Conservation (phyloP, 2,888 invertebrate species). For the Macrophya annulata region DNA sequence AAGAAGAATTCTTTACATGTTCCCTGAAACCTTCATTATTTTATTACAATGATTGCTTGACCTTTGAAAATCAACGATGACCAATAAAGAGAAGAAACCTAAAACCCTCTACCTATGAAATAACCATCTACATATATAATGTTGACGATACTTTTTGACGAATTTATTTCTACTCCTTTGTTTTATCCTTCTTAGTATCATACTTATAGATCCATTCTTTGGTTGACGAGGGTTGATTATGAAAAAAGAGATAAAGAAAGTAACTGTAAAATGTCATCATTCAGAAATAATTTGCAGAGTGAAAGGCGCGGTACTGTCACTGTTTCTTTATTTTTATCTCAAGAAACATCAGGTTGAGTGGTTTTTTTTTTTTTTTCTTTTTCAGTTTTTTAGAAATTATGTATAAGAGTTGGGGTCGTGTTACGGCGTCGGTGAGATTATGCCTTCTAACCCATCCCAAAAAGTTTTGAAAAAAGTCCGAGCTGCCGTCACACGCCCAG, state of each 20-base stretch:
- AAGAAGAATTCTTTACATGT: neutral
- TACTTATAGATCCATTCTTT: neutral
- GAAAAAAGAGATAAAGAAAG: neutral
- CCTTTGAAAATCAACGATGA: neutral
- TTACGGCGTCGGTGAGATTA: neutral
- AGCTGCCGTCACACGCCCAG: neutral
- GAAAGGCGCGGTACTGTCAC: neutral
- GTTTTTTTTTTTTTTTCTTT: neutral
- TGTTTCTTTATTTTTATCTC: neutral
- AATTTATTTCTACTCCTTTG: neutral
- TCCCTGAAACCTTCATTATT: neutral
- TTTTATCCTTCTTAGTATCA: neutral
- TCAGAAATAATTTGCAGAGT: neutral
- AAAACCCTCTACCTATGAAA: neutral
- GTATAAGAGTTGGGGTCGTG: neutral
- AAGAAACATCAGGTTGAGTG: slow-evolving; percentile 2
- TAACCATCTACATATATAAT: neutral
- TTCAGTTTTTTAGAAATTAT: slow-evolving; percentile 13
- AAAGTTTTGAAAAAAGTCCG: neutral
- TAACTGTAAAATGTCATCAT: neutral
- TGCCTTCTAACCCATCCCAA: neutral
- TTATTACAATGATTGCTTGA: neutral
- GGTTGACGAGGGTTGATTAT: slow-evolving; percentile 16
- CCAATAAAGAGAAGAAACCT: neutral
- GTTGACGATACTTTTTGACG: neutral